Base-by-base conservation (phyloP, 2,888 invertebrate species). In the Cephus pygmeus region DNA sequence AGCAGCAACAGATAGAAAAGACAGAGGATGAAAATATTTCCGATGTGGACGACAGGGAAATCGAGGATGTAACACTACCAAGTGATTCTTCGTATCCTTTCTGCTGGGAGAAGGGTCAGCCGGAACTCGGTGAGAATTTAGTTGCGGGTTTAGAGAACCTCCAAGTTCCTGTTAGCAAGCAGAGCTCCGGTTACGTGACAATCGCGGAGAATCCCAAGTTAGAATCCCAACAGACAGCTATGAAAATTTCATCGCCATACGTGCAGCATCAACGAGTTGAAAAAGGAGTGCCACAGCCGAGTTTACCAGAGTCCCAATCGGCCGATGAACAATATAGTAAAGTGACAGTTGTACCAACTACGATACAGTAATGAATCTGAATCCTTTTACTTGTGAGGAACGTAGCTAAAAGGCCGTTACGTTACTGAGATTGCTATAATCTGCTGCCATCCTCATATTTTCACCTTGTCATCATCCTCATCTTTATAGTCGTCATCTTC, bases 291-390 rank as follows among this genome's bases (percentile, higher is more conserved):
- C 77, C 81, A 9, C 73, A 81, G 71, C 56, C 81, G 82, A 79
- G 75, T 33, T 75, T 76, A 34, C 40, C 40, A 40, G 40, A 15
- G 15, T 74, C 79, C 69, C 75, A 69, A 71, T 69, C 77, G 75
- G 82, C 85, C 33, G 90, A 90, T 40, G 89, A 89, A 80, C 89
- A 88, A 74, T 91, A 91, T 81, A 90, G 90, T 81, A 90, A 91
- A 83, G 89, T 90, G 73, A 88, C 88, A 36, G 88, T 88, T 76
- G 88, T 88, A 77, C 88, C 90, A 69, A 87, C 85, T 78, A 85
- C 87, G 75, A 85, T 88, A 79, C 87, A 90, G 81, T 90, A 83
- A 87, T 81, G 69, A 75, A 76, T n/a, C 15, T 40, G 6, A 40
- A 40, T 40, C 12, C 36, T 15, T 36, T 40, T 6, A 40, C 40